A percentile compares a stretch with the other conserved stretches of the same genome.
phyloP scores from a whole-genome alignment of 2,888 invertebrate species.

The Isotomurus palustris region DNA sequence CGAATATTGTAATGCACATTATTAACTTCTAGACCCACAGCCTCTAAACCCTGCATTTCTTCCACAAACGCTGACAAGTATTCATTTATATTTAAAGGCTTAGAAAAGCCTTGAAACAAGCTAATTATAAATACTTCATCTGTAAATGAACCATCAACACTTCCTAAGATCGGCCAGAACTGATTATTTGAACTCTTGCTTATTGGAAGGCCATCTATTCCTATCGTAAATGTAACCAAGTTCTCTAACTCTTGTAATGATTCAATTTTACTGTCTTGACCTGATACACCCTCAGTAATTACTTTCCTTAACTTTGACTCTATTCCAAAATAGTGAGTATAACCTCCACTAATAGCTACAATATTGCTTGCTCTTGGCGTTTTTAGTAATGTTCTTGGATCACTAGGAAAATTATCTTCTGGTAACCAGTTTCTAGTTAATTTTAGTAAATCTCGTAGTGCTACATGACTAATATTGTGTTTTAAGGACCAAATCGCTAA shows the following conservation, averaged over 20 bases:
- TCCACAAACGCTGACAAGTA: background rate
- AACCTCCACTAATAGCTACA: background rate
- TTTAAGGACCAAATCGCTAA: slow-evolving; percentile 2
- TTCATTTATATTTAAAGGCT: background rate
- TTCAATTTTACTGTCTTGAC: background rate
- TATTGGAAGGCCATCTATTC: slow-evolving; percentile 14
- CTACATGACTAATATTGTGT: slow-evolving; percentile 4
- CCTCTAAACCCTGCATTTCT: slow-evolving; percentile 1
- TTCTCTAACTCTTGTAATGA: background rate
- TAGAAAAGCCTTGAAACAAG: background rate
- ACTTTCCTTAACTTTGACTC: background rate
- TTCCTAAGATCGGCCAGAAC: slow-evolving; percentile 15
- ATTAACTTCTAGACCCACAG: background rate
- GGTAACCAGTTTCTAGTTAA: background rate
- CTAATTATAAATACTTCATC: background rate
- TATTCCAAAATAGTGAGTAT: background rate
- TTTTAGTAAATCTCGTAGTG: background rate
- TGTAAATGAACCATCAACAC: background rate
- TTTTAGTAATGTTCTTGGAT: slow-evolving; percentile 11
- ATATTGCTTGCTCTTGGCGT: background rate
- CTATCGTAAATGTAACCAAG: slow-evolving; percentile 10
- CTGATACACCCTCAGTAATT: background rate
- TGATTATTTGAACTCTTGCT: slow-evolving; percentile 7
- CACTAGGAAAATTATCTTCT: background rate
- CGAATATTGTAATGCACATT: background rate